Conservation (phyloP, 2,888 invertebrate species). For the Eristalis pertinax region DNA sequence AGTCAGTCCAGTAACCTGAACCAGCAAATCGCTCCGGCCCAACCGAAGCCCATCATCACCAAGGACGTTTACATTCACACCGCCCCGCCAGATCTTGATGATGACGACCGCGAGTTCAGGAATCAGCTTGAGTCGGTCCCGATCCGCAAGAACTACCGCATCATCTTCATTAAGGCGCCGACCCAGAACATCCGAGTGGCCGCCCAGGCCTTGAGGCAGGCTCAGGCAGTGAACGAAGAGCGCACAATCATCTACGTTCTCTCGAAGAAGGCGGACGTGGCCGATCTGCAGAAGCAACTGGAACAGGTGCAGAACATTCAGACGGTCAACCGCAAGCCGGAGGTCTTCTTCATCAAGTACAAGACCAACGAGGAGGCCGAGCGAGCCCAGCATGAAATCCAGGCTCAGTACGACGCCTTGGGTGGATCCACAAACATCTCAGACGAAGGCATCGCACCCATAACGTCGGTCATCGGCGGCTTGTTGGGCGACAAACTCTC, state of each 20-base stretch:
- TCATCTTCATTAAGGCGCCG: constrained; percentile 81
- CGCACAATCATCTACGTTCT: constrained; percentile 81
- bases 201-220: constrained; percentile 78
- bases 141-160: constrained; percentile 80
- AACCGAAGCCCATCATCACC: constrained; percentile 75
- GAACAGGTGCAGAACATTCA: constrained; percentile 81
- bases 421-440: constrained; percentile 80
- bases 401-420: constrained; percentile 79
- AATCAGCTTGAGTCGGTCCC: constrained; percentile 75
- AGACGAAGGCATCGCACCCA: constrained; percentile 79
- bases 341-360: constrained; percentile 81
- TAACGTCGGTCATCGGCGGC: constrained; percentile 67
- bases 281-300: constrained; percentile 84
- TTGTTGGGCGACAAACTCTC: constrained; percentile 3
- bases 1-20: constrained; percentile 10
- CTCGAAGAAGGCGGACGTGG: constrained; percentile 79
- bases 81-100: constrained; percentile 79
- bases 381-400: constrained; percentile 79
- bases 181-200: constrained; percentile 80
- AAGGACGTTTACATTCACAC: constrained; percentile 80
- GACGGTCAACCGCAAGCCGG: constrained; percentile 78
- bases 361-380: constrained; percentile 80
- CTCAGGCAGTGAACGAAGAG: constrained; percentile 79
- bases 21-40: constrained; percentile 21
- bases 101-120: constrained; percentile 66